These are phyloP conservation scores for Eudemis profundana DNA, from an alignment of 2,888 invertebrate species.

Conservation along the genomic window DNA sequence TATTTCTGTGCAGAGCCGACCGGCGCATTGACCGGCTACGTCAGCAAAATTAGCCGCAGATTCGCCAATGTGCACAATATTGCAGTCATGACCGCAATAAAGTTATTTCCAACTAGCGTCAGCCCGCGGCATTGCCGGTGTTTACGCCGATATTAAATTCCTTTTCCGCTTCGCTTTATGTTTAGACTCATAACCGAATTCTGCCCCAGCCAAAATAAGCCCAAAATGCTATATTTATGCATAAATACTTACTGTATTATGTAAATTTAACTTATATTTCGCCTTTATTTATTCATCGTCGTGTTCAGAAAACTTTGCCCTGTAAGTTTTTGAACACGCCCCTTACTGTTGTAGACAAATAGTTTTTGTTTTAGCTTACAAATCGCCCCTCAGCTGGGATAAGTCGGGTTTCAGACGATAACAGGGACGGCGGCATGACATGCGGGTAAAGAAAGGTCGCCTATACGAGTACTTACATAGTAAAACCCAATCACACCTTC, in stretches of 20 bases:
- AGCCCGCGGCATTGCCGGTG: slow-evolving; percentile 29
- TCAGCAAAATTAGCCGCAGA: slow-evolving; percentile 73
- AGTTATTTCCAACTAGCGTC: slow-evolving; percentile 60
- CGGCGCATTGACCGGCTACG: slow-evolving; percentile 75
- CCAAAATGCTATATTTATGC: too few relatives aligned
- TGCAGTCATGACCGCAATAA: slow-evolving; percentile 67
- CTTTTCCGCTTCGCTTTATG: slow-evolving; percentile 26
- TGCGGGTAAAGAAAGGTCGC: slow-evolving; percentile 7
- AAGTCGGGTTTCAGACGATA: slow-evolving; percentile 17
- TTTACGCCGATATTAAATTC: slow-evolving; percentile 35
- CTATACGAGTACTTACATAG: slow-evolving; percentile 1
- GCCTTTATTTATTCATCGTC: not conserved
- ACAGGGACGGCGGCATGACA: slow-evolving; percentile 15
- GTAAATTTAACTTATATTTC: not conserved
- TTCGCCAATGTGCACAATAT: slow-evolving; percentile 66
- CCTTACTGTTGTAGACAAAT: slow-evolving; percentile 3
- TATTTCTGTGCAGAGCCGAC: slow-evolving; percentile 67
- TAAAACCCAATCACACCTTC: slow-evolving; percentile 12
- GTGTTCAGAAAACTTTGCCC: not conserved
- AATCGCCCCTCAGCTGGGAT: slow-evolving; percentile 22
- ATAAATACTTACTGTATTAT: too few relatives aligned
- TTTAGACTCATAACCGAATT: slow-evolving; percentile 5
- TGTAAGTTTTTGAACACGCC: slow-evolving; percentile 7
- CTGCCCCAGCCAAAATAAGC: not conserved
- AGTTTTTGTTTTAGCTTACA: slow-evolving; percentile 23